Percentiles rank a stretch among this genome's conserved stretches.
Evolutionary conservation across 2,888 invertebrate genomes (phyloP).

Genomic region (Amorpha juglandis): DNA sequence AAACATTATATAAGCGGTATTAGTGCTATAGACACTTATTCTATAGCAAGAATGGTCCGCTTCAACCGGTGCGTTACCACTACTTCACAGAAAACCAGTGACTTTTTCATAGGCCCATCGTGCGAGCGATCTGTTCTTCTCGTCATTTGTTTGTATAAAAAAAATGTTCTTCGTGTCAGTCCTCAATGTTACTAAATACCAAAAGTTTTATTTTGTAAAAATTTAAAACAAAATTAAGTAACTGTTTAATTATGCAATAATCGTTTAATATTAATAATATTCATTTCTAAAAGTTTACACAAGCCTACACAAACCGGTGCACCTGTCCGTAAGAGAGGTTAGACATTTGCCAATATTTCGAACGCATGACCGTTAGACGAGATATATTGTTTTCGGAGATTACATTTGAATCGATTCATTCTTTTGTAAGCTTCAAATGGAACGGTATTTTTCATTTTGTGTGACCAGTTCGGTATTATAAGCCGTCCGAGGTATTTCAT

Average conservation of each 20-base stretch:
- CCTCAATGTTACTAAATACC: too few species aligned
- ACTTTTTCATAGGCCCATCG: too few species aligned
- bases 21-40: too few species aligned
- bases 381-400: slow-evolving; percentile 23
- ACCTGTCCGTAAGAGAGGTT: slow-evolving; percentile 40
- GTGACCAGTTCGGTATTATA: not conserved
- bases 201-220: too few species aligned
- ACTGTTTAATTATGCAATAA: not conserved
- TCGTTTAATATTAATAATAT: not conserved
- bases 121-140: too few species aligned
- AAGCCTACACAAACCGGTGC: slow-evolving; percentile 37
- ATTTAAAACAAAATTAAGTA: too few species aligned
- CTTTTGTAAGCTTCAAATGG: slow-evolving; percentile 11
- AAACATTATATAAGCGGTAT: too few species aligned
- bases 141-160: too few species aligned
- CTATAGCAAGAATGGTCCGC: too few species aligned
- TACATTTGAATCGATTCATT: slow-evolving; percentile 8
- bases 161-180: too few species aligned
- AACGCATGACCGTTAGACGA: slow-evolving; percentile 19
- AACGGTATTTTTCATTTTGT: not conserved
- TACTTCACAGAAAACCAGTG: too few species aligned
- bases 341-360: slow-evolving; percentile 62
- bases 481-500: not conserved
- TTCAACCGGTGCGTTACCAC: too few species aligned
- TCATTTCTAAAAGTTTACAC: slow-evolving; percentile 22